Conservation (phyloP, 2,888 invertebrate genomes). For the Willowsia nigromaculata region DNA sequence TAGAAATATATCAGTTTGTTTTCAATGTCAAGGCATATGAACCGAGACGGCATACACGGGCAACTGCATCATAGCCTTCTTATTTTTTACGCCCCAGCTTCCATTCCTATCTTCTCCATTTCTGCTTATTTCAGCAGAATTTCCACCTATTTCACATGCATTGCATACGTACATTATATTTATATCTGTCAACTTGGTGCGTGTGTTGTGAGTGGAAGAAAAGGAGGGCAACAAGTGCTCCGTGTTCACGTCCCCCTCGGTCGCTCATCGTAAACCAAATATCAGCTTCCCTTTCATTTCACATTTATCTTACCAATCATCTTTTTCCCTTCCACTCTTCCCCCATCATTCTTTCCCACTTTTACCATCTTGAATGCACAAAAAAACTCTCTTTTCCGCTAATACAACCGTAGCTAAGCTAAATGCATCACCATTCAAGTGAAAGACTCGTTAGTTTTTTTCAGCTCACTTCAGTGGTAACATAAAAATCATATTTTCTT, state of each 20-base stretch:
- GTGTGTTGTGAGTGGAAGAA: not conserved
- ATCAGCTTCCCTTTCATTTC: constrained; percentile 48
- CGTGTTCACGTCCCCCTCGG: constrained; percentile 48
- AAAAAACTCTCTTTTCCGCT: not conserved
- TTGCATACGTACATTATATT: constrained; percentile 9
- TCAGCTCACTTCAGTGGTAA: constrained; percentile 48
- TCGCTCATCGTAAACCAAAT: constrained; percentile 41
- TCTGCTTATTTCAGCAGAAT: not conserved
- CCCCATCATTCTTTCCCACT: constrained; percentile 29
- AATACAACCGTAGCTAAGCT: not conserved
- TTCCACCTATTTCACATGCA: constrained; percentile 43
- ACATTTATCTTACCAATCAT: constrained; percentile 57
- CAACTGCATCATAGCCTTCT: not conserved
- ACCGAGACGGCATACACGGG: not conserved
- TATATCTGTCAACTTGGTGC: constrained; percentile 18
- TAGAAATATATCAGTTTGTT: constrained; percentile 1
- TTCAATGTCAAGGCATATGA: constrained; percentile 5
- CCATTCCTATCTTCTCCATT: not conserved
- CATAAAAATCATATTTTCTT: constrained; percentile 47
- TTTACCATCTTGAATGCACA: not conserved
- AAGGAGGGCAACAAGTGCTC: constrained; percentile 70
- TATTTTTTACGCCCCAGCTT: not conserved
- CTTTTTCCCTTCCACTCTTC: constrained; percentile 1
- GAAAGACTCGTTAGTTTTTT: constrained; percentile 59
- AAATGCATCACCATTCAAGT: constrained; percentile 58